phyloP scores from a whole-genome alignment of 2,888 invertebrate genomes.

The Leptinotarsa tumamoca region DNA sequence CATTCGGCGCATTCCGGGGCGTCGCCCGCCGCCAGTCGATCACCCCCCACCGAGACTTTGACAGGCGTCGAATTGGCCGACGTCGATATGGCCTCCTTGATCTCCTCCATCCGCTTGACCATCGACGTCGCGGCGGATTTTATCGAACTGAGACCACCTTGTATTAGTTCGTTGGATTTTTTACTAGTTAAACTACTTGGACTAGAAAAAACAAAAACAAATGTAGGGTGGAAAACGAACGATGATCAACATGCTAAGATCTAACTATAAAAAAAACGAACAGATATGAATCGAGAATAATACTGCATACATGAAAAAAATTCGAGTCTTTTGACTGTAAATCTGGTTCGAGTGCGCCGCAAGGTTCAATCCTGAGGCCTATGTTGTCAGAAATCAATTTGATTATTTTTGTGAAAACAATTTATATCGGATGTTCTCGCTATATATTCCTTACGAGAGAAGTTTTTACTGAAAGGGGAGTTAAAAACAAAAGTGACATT shows the following conservation, averaged over 20 bases:
- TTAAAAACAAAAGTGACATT: too few relatives aligned
- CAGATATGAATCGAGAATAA: too few relatives aligned
- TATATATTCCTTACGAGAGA: too few relatives aligned
- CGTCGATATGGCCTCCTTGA: slow-evolving; percentile 90
- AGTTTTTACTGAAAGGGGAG: too few relatives aligned
- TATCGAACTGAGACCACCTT: slow-evolving; percentile 87
- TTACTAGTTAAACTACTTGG: slow-evolving; percentile 86
- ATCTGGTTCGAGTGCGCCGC: too few relatives aligned
- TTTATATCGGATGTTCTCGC: too few relatives aligned
- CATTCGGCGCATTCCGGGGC: slow-evolving; percentile 59
- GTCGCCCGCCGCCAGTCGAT: slow-evolving; percentile 57
- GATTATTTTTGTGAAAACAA: too few relatives aligned
- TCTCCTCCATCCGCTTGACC: slow-evolving; percentile 90
- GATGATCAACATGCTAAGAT: neutral
- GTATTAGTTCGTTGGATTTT: slow-evolving; percentile 88
- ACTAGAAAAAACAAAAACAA: slow-evolving; percentile 66
- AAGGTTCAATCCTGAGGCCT: too few relatives aligned
- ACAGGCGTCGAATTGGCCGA: slow-evolving; percentile 82
- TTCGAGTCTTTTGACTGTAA: too few relatives aligned
- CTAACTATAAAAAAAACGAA: too few relatives aligned
- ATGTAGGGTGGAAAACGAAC: slow-evolving; percentile 25
- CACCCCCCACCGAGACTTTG: slow-evolving; percentile 69
- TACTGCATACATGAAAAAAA: too few relatives aligned
- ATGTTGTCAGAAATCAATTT: too few relatives aligned
- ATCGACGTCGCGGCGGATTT: slow-evolving; percentile 88